Evolutionary conservation across 2,797 vertebrate genomes (phyloP).

Genomic region (Eutrigla gurnardus): DNA sequence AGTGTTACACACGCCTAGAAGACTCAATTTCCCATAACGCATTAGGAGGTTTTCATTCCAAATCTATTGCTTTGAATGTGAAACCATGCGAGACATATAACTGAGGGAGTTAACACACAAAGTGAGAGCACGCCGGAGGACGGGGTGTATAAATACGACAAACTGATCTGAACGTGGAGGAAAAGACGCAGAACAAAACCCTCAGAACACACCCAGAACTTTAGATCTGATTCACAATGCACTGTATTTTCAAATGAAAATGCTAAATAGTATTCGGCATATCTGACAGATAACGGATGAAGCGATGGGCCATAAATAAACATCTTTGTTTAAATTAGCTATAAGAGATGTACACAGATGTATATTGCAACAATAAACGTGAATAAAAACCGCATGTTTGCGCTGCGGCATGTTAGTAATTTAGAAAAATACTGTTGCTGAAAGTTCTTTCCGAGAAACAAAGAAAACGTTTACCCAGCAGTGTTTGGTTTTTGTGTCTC

Average conservation of each 20-base stretch:
- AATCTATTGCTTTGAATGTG: constrained; percentile 79
- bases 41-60: constrained; percentile 59
- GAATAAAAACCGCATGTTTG: constrained; percentile 59
- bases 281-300: constrained; percentile 63
- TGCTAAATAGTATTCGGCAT: constrained; percentile 58
- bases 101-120: constrained; percentile 47
- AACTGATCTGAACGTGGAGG: constrained; percentile 47
- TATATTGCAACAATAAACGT: constrained; percentile 80
- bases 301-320: constrained; percentile 78
- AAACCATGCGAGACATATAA: constrained; percentile 43
- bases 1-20: constrained; percentile 23
- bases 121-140: constrained; percentile 41
- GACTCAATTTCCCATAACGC: constrained; percentile 61
- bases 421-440: constrained; percentile 80
- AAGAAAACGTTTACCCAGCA: constrained; percentile 69
- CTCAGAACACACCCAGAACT: constrained; percentile 72
- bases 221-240: constrained; percentile 73
- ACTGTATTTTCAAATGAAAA: constrained; percentile 75
- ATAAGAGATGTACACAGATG: constrained; percentile 73
- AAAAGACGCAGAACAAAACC: constrained; percentile 58
- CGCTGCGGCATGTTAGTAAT: constrained; percentile 59
- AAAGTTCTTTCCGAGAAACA: constrained; percentile 68
- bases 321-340: constrained; percentile 78
- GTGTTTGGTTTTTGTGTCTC: constrained; percentile 75
- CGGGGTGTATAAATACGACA: constrained; percentile 61